Percentiles rank a stretch among this genome's conserved stretches.
These are phyloP conservation scores for Phoxinus phoxinus DNA, from an alignment of 2,113 vertebrate species.

Conservation along the genomic window DNA sequence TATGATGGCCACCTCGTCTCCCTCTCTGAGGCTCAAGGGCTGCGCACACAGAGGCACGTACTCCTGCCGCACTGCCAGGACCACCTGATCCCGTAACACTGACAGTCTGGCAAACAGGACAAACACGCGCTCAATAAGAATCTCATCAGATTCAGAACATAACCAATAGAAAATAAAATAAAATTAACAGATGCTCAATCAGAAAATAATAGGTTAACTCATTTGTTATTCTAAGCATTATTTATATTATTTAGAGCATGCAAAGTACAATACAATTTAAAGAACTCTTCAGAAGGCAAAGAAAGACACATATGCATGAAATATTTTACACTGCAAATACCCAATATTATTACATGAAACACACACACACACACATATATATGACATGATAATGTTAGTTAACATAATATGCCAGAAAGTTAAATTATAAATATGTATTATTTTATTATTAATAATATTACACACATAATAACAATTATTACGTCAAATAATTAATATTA, in stretches of 20 bases:
- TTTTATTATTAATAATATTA: background rate
- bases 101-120: conserved; percentile 72
- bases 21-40: conserved; percentile 77
- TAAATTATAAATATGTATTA: background rate
- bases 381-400: background rate
- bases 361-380: no score
- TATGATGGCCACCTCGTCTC: conserved; percentile 94
- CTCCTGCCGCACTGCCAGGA: conserved; percentile 89
- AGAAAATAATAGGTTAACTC: no score
- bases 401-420: background rate
- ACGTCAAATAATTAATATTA: background rate
- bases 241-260: background rate
- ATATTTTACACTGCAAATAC: background rate
- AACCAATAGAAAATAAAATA: background rate
- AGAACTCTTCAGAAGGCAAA: background rate
- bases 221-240: background rate
- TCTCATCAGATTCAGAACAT: background rate
- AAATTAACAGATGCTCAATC: background rate
- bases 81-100: conserved; percentile 80
- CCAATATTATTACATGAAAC: background rate
- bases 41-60: conserved; percentile 89
- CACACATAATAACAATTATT: background rate
- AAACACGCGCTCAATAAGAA: background rate
- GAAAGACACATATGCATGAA: background rate
- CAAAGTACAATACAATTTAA: background rate